Evolutionary conservation across 2,113 vertebrate species (phyloP).

Genomic region (Actenoides lindsayi): DNA sequence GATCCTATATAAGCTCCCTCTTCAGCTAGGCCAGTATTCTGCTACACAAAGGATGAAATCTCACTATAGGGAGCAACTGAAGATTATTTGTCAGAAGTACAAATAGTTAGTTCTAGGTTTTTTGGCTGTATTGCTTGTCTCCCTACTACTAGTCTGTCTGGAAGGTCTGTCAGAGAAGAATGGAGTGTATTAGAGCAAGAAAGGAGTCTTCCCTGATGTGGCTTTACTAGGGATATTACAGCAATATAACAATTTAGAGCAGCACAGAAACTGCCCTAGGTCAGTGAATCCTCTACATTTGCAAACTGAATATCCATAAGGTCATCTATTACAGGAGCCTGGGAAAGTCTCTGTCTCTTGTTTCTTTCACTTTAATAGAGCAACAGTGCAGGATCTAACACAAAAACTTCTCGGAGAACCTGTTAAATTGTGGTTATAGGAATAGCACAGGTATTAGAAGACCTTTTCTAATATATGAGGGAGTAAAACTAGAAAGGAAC

Average conservation of each 20-base stretch:
- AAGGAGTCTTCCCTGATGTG: not conserved
- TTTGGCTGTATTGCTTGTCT: not conserved
- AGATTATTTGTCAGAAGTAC: not conserved
- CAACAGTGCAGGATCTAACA: not conserved
- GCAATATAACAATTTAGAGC: accelerated
- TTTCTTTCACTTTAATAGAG: not conserved
- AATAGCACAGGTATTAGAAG: not conserved
- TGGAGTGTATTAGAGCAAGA: not conserved
- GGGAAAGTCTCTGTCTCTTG: not conserved
- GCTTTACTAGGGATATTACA: not conserved
- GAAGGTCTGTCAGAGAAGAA: not conserved
- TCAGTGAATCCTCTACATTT: not conserved
- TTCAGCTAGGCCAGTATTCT: not conserved
- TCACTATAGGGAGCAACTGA: not conserved
- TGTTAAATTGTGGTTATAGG: not conserved
- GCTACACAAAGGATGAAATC: not conserved
- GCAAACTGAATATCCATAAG: not conserved
- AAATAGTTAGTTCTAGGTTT: not conserved
- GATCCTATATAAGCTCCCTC: too few species aligned
- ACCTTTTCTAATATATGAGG: not conserved
- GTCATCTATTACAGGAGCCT: not conserved
- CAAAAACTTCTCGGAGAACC: not conserved
- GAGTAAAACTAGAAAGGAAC: not conserved
- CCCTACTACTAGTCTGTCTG: not conserved
- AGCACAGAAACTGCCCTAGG: not conserved